Evolutionary conservation across 2,797 vertebrate genomes (phyloP).

Genomic region (Salmo trutta): DNA sequence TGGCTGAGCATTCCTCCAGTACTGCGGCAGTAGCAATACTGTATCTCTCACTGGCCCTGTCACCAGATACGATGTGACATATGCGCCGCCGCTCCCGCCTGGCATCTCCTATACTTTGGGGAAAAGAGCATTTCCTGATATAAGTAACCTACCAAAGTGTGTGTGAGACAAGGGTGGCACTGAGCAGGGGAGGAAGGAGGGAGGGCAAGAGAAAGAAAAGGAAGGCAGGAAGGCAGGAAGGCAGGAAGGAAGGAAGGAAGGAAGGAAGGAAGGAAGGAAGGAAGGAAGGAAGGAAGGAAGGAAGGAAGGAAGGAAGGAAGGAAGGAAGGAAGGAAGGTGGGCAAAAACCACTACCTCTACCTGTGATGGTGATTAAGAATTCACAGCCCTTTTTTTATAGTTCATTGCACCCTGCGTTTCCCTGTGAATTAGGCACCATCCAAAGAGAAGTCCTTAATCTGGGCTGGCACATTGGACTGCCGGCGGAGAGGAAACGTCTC

Average conservation of each 20-base stretch:
- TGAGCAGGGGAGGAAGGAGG: conserved; percentile 6
- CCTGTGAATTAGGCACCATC: conserved; percentile 78
- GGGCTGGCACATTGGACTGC: conserved; percentile 83
- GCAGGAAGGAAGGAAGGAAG: background rate
- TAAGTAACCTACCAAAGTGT: conserved; percentile 50
- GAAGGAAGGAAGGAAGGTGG: conserved; percentile 18
- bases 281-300: conserved; percentile 17
- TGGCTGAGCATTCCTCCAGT: conserved; percentile 75
- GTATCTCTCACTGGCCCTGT: conserved; percentile 86
- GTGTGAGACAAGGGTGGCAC: background rate
- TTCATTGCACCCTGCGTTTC: conserved; percentile 69
- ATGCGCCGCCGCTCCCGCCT: conserved; percentile 77
- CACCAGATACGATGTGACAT: conserved; percentile 93
- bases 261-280: conserved; percentile 13
- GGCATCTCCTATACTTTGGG: conserved; percentile 73
- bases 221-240: background rate
- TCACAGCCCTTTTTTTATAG: conserved; percentile 78
- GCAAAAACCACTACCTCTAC: conserved; percentile 14
- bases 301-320: conserved; percentile 8
- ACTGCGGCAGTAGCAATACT: conserved; percentile 69
- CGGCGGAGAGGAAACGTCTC: conserved; percentile 81
- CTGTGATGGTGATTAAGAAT: conserved; percentile 74
- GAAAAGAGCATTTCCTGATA: conserved; percentile 69
- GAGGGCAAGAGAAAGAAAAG: background rate
- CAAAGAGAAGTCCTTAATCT: conserved; percentile 80